Evolutionary conservation across 2,797 vertebrate species (phyloP), one percentile per base, ranked within the genome.

Genomic region (Atherinosoma microstoma): DNA sequence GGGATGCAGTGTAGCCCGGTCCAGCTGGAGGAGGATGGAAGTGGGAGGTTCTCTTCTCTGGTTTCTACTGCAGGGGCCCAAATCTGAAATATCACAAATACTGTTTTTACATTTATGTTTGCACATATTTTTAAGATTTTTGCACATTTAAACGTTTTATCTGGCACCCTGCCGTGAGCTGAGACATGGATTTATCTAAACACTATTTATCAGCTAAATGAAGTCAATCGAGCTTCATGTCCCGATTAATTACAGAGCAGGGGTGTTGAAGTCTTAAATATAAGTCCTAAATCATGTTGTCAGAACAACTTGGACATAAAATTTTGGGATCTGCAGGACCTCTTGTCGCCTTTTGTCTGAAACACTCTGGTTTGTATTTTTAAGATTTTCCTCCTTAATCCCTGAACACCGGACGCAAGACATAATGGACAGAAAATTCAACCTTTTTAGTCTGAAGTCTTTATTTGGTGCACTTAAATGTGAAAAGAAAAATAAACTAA

Each of bases 1-100:
- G 71, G 76, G 82, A 67, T 13, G 22, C 34, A 5, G 29, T 9
- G 54, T 56, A 56, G 60, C 22, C 62, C 56, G 5, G 67, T 67
- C 67, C 67, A 57, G 67, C 59, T 75, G 59, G 16, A 61, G 53
- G 54, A 61, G 53, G 18, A 29, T 54, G 16, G 49, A n/a, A 12
- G 49, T 22, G n/a, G 6, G n/a, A 22, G 49, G 10, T 24, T 24
- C 9, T 51, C n/a, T 11, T 51, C 47, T 10, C 47, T 22, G 47
- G n/a, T 24, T 51, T 51, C 47, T 24, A 51, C 47, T 51, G 47
- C n/a, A 18, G 40, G 6, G 47, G 47, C n/a, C 47, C 47, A 42
- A 6, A 9, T 42, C 27, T 0, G 7, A 40, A 57, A 42, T 36
- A 30, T 38, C 53, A 67, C 36, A 67, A 32, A 40, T 27, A 57